phyloP scores from a whole-genome alignment of 1,140 invertebrate species.

The Linepithema humile region DNA sequence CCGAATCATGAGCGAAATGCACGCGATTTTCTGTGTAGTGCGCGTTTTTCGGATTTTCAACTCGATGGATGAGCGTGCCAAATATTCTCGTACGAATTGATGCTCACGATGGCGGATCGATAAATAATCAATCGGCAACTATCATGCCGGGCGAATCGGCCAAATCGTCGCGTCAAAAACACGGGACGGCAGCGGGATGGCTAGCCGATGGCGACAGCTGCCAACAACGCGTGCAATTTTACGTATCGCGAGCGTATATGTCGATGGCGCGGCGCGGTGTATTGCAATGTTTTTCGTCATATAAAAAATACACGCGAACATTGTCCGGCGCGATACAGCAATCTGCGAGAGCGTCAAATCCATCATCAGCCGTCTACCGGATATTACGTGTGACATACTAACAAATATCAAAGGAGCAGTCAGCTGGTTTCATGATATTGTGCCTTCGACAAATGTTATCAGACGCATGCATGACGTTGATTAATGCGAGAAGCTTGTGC shows the following conservation, averaged over 20 bases:
- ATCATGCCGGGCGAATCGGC: conserved; percentile 57
- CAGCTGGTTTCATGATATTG: conserved; percentile 14
- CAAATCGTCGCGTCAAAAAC: conserved; percentile 74
- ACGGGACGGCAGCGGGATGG: conserved; percentile 67
- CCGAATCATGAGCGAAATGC: background rate
- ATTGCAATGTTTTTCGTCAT: conserved; percentile 52
- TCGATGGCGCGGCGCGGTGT: background rate
- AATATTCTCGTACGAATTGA: conserved; percentile 46
- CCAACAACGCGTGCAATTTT: conserved; percentile 70
- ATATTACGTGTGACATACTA: conserved; percentile 52
- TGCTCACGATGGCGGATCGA: conserved; percentile 56
- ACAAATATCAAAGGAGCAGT: conserved; percentile 50
- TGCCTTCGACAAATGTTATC: conserved; percentile 47
- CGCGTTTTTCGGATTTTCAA: conserved; percentile 16
- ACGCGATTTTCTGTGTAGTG: background rate
- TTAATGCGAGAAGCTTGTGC: background rate
- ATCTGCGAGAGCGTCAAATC: conserved; percentile 55
- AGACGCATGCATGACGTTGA: background rate
- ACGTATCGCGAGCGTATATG: conserved; percentile 60
- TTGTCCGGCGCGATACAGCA: conserved; percentile 35
- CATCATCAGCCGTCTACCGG: conserved; percentile 44
- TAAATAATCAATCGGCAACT: conserved; percentile 69
- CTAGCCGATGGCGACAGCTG: conserved; percentile 75
- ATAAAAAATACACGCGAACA: conserved; percentile 57
- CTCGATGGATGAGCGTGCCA: conserved; percentile 1